Conservation (phyloP, 2,113 vertebrate species). For the Ramphastos sulfuratus region DNA sequence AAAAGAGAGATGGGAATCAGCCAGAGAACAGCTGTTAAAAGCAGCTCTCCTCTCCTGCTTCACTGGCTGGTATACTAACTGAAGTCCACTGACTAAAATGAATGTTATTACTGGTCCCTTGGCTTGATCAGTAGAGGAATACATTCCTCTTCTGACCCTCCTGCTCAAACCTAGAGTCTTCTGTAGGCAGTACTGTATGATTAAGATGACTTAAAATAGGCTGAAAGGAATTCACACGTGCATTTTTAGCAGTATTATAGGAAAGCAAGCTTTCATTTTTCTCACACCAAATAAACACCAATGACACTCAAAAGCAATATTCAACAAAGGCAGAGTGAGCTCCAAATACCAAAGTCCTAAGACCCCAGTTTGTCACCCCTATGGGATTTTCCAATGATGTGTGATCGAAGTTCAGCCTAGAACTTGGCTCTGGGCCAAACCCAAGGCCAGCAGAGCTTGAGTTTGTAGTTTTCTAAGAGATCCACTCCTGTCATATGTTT, state of each 20-base stretch:
- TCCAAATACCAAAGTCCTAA: background rate
- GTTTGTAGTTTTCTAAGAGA: conserved; percentile 11
- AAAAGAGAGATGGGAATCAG: background rate
- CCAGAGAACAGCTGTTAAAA: background rate
- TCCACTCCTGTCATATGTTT: conserved; percentile 59
- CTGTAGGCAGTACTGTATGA: background rate
- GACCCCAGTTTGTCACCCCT: background rate
- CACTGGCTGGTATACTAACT: background rate
- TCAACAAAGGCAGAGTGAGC: background rate
- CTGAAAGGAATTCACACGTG: background rate
- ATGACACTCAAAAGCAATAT: background rate
- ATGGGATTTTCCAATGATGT: background rate
- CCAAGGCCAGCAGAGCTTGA: background rate
- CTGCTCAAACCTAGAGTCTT: background rate
- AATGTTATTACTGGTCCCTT: background rate
- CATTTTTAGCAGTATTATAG: background rate
- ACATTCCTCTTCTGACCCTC: background rate
- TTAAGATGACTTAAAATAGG: background rate
- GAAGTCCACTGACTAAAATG: background rate
- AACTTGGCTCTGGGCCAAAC: conserved; percentile 44
- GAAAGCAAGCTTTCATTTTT: background rate
- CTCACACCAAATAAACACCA: background rate
- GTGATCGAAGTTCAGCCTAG: background rate
- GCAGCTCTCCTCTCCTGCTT: background rate
- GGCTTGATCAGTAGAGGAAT: background rate